A percentile compares a stretch with the other conserved stretches of the same genome.
These are phyloP conservation scores for Lypha dubia DNA, from an alignment of 2,888 invertebrate species.

Conservation along the genomic window DNA sequence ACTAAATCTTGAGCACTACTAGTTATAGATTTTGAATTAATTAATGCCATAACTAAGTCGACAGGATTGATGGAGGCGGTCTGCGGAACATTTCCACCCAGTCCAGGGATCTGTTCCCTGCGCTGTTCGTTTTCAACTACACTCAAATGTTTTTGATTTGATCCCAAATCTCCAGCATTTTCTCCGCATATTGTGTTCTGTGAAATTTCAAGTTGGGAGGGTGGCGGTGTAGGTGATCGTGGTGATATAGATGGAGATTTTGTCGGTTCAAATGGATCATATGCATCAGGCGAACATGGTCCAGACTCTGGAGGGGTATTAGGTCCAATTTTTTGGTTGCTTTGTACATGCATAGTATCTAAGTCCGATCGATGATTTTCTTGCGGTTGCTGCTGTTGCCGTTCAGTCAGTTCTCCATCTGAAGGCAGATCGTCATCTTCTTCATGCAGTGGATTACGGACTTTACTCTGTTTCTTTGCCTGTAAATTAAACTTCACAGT, in stretches of 20 bases:
- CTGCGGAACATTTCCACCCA: conserved; percentile 68
- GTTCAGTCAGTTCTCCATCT: conserved; percentile 70
- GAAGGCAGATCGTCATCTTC: conserved; percentile 76
- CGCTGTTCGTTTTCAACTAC: conserved; percentile 63
- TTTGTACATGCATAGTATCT: conserved; percentile 75
- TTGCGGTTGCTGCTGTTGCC: conserved; percentile 70
- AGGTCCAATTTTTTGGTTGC: conserved; percentile 86
- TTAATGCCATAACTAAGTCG: conserved; percentile 86
- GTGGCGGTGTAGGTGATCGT: conserved; percentile 80
- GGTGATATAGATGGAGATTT: conserved; percentile 86
- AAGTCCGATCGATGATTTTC: conserved; percentile 73
- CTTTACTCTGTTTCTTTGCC: conserved; percentile 84
- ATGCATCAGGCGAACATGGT: conserved; percentile 91
- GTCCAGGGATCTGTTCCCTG: conserved; percentile 73
- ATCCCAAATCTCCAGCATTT: conserved; percentile 48
- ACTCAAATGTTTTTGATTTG: conserved; percentile 68
- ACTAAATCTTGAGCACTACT: conserved; percentile 76
- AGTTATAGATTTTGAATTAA: conserved; percentile 82
- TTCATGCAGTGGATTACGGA: conserved; percentile 87
- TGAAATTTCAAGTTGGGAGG: conserved; percentile 74
- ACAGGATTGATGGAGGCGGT: conserved; percentile 85
- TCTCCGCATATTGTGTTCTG: conserved; percentile 70
- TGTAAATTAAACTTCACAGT: conserved; percentile 86
- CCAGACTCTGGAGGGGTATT: conserved; percentile 89
- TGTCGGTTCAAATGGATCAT: conserved; percentile 96